Evolutionary conservation across 2,113 vertebrate species (phyloP), one percentile per base, ranked within the genome.

Genomic region (Galbula dea): DNA sequence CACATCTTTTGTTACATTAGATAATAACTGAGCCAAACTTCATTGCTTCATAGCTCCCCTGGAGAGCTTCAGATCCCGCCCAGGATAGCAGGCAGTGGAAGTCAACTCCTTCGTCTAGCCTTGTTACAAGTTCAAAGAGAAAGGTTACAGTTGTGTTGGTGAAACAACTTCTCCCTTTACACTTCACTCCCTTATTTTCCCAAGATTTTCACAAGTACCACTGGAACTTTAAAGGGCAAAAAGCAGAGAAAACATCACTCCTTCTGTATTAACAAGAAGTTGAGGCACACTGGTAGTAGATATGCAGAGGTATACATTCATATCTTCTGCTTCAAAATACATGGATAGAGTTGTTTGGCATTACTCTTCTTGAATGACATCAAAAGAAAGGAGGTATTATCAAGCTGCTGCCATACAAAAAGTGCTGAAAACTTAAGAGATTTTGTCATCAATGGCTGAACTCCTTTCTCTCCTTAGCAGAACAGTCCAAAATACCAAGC

Each of bases 21-120:
- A 4, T 43, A 84, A 81, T 46, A 36, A 43, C 27, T 11, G 14
- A 29, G 46, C n/a, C 81, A 43, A 49, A 36, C 23, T 34, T 48
- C 22, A 24, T 23, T 2, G 0, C 20, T 58, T 89, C 32, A 13
- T 3, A 2, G 32, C 54, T n/a, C 45, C 1, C 1, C 30, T 0
- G 7, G 19, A 9, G 54, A 84, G 46, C 78, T 62, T 73, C 39
- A 30, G 7, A 45, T 30, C 12, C 2, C 32, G 14, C 16, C 49
- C 3, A 9, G 48, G 24, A 49, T 4, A 11, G 73, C 83, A 77
- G 48, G 37, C 27, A 15, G 23, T 16, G 41, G 24, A 46, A 55
- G 8, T 17, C 65, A 48, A 10, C 1, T 1, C 37, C 86, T 45
- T 26, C 10, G 66, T 80, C 76, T 18, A 37, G 48, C 17, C 29